Conservation (phyloP, 2,888 invertebrate genomes). For the Callosobruchus maculatus region DNA sequence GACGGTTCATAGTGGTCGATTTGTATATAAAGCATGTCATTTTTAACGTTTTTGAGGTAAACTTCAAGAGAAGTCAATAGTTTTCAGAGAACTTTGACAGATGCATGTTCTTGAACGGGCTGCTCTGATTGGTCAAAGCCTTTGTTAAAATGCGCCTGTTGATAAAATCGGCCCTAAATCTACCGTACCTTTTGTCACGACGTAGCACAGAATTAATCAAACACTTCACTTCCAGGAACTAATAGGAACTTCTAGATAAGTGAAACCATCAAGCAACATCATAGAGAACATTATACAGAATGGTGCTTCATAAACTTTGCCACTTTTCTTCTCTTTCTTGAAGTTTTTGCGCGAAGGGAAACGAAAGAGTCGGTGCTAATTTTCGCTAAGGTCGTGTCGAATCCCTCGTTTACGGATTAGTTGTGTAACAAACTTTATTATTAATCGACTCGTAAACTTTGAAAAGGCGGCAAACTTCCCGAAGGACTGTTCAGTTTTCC, state of each 20-base stretch:
- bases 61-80: too few species aligned
- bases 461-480: constrained; percentile 3
- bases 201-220: neutral
- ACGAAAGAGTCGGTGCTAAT: constrained; percentile 3
- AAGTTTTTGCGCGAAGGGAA: neutral
- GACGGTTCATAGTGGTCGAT: too few species aligned
- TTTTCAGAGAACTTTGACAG: too few species aligned
- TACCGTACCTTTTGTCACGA: too few species aligned
- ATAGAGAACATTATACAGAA: neutral
- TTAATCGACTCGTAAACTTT: constrained; percentile 11
- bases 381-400: constrained; percentile 6
- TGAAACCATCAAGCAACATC: neutral
- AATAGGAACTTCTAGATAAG: neutral
- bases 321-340: neutral
- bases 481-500: neutral
- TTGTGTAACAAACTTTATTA: constrained; percentile 12
- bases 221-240: neutral
- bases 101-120: too few species aligned
- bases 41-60: too few species aligned
- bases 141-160: too few species aligned
- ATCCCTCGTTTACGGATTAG: constrained; percentile 9
- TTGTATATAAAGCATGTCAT: too few species aligned
- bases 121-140: too few species aligned
- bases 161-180: too few species aligned
- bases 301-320: neutral